These are phyloP conservation scores for Phodopus roborovskii DNA, from an alignment of 2,113 vertebrate genomes.

Conservation along the genomic window DNA sequence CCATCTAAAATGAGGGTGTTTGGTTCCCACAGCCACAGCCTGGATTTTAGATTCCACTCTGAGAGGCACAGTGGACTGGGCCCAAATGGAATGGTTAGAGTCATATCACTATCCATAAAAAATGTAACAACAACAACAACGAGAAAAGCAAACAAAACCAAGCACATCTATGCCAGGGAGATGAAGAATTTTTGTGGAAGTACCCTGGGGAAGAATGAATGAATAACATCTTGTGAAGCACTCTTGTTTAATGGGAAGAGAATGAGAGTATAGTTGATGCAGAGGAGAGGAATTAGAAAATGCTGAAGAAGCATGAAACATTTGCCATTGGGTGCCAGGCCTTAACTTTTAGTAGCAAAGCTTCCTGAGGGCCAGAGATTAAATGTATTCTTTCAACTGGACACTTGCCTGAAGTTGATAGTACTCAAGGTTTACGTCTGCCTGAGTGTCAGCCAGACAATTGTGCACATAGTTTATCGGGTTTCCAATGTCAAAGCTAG, in stretches of 20 bases:
- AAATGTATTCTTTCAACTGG: constrained; percentile 19
- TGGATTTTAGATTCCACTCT: not conserved
- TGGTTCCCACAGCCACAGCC: not conserved
- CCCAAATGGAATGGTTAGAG: not conserved
- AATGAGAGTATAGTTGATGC: not conserved
- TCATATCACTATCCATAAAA: not conserved
- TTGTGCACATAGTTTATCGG: not conserved
- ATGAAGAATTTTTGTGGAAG: not conserved
- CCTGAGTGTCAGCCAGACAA: not conserved
- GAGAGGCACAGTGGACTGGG: not conserved
- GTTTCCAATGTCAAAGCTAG: constrained; percentile 29
- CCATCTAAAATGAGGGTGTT: not conserved
- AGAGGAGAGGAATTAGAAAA: constrained; percentile 11
- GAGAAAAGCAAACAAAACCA: not conserved
- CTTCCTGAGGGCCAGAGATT: constrained; percentile 21
- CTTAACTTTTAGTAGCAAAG: constrained; percentile 7
- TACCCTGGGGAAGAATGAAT: not conserved
- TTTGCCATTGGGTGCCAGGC: not conserved
- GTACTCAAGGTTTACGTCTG: not conserved
- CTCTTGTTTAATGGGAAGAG: not conserved
- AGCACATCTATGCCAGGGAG: not conserved
- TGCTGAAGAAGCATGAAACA: not conserved
- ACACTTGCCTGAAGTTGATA: constrained; percentile 10
- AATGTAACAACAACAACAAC: not conserved
- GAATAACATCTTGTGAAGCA: not conserved